A percentile compares a stretch with the other conserved stretches of the same genome.
Conservation (phyloP, 2,797 vertebrate genomes). For the Chanos chanos region DNA sequence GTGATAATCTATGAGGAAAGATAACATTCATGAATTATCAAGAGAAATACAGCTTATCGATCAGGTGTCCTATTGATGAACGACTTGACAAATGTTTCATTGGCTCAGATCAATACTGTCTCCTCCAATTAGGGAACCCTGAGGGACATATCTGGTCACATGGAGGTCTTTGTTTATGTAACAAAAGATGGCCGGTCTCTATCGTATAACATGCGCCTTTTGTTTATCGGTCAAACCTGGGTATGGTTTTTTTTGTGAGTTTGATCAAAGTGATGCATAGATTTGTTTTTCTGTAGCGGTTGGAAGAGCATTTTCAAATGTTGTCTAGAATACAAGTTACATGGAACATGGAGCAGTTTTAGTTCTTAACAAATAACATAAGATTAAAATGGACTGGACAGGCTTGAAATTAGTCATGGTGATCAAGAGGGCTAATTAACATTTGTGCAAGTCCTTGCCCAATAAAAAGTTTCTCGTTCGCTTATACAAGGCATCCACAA, state of each 20-base stretch:
- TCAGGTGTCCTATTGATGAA: slow-evolving; percentile 8
- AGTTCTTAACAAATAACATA: too few species aligned
- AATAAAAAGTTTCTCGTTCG: too few species aligned
- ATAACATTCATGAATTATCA: slow-evolving; percentile 2
- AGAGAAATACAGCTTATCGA: slow-evolving; percentile 12
- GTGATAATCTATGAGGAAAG: not conserved
- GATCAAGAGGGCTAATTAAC: too few species aligned
- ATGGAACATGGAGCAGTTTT: too few species aligned
- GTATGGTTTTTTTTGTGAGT: not conserved
- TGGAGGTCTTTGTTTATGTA: slow-evolving; percentile 14
- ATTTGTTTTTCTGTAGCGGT: too few species aligned
- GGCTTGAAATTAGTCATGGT: too few species aligned
- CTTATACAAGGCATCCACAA: too few species aligned
- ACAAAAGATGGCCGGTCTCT: slow-evolving; percentile 19
- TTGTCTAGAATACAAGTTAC: too few species aligned
- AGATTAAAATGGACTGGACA: too few species aligned
- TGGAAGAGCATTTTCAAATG: too few species aligned
- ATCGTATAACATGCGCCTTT: not conserved
- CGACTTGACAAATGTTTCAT: slow-evolving; percentile 11
- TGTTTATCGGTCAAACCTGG: not conserved
- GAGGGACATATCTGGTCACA: slow-evolving; percentile 1
- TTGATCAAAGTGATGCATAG: too few species aligned
- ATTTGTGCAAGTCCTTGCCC: too few species aligned
- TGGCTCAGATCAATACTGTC: slow-evolving; percentile 29
- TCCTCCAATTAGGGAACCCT: slow-evolving; percentile 16